A percentile compares a stretch with the other conserved stretches of the same genome.
Conservation (phyloP, 2,113 vertebrate genomes). For the Leptobrachium leishanense region DNA sequence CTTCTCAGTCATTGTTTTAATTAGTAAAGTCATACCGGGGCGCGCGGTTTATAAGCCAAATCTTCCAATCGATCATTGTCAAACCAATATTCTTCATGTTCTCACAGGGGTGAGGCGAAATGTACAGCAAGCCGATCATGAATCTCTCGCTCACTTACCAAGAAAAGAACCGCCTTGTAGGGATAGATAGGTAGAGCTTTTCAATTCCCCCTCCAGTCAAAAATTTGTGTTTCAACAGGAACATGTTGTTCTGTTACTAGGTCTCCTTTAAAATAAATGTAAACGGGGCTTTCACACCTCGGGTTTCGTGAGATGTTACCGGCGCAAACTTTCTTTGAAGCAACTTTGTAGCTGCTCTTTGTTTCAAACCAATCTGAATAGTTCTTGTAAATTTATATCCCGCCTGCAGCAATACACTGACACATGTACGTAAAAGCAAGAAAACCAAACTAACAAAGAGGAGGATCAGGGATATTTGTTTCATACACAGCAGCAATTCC, state of each 20-base stretch:
- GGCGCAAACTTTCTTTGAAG: not conserved
- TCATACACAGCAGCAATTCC: not conserved
- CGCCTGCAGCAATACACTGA: conserved; percentile 7
- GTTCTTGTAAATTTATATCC: not conserved
- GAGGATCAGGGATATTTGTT: not conserved
- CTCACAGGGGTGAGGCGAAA: no score
- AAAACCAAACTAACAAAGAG: not conserved
- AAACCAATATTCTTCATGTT: no score
- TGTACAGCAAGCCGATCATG: no score
- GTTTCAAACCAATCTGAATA: not conserved
- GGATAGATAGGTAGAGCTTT: no score
- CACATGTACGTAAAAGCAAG: not conserved
- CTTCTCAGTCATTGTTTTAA: no score
- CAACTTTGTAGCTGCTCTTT: not conserved
- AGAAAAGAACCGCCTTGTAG: no score
- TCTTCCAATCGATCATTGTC: no score
- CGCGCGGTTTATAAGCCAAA: no score
- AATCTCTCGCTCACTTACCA: no score
- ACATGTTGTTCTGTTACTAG: conserved; percentile 9
- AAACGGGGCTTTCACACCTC: not conserved
- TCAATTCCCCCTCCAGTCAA: not conserved
- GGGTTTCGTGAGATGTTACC: not conserved
- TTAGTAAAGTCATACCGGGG: no score
- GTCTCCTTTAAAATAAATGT: not conserved
- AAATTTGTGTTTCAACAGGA: conserved; percentile 7